A percentile compares a stretch with the other conserved stretches of the same genome.
Evolutionary conservation across 92 coral and sea anemone genomes (phyloP).

Genomic region (Palythoa caribaeorum): DNA sequence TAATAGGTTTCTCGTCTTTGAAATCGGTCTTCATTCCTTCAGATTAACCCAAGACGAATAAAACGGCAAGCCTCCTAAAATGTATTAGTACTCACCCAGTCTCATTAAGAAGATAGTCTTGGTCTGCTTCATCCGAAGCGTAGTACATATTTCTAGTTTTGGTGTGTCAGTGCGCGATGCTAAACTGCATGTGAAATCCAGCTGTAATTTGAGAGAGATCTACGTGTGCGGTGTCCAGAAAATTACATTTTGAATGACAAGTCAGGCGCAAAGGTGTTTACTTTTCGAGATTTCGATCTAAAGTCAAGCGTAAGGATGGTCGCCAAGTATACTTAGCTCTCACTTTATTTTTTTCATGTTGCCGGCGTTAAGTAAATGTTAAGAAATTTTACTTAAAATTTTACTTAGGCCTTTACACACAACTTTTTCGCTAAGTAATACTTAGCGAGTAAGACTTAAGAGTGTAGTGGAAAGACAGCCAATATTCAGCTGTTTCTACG

Average conservation of each 20-base stretch:
- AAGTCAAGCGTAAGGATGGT: too few relatives aligned
- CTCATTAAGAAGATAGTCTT: conserved; percentile 12
- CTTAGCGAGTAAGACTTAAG: not conserved
- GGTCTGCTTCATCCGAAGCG: conserved; percentile 37
- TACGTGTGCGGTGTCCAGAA: not conserved
- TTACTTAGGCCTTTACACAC: not conserved
- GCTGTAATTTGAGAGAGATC: conserved; percentile 47
- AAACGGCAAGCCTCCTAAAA: conserved; percentile 27
- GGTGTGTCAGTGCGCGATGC: not conserved
- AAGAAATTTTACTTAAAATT: too few relatives aligned
- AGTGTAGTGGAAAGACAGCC: not conserved
- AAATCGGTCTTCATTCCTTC: conserved; percentile 35
- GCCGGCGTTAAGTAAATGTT: too few relatives aligned
- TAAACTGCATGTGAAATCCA: conserved; percentile 48
- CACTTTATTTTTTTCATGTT: too few relatives aligned
- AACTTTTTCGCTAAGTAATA: not conserved
- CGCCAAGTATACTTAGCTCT: too few relatives aligned
- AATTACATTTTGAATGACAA: conserved; percentile 28
- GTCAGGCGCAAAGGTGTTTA: conserved; percentile 41
- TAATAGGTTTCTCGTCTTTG: conserved; percentile 34
- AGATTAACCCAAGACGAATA: conserved; percentile 31
- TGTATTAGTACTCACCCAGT: conserved; percentile 25
- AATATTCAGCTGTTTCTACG: not conserved
- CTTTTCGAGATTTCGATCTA: not conserved
- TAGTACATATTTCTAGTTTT: conserved; percentile 8